phyloP scores from a whole-genome alignment of 2,113 vertebrate species.

The Mastomys coucha region DNA sequence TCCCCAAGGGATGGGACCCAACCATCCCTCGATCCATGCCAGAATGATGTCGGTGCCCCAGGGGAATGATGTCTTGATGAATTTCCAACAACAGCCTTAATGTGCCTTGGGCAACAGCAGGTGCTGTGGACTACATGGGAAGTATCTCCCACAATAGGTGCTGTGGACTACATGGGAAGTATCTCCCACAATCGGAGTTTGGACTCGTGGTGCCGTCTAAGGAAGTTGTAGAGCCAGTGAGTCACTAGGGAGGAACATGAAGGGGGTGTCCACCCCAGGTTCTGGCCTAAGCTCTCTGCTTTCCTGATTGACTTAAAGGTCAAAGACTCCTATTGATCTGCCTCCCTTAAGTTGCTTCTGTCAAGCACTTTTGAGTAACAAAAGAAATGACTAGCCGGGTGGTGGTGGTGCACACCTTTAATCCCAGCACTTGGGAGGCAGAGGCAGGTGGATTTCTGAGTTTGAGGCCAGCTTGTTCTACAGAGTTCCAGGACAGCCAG shows the following conservation, averaged over 20 bases:
- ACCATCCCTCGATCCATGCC: neutral
- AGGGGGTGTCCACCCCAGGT: no score
- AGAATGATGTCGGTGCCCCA: neutral
- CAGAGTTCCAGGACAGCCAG: no score
- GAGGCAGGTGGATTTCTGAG: no score
- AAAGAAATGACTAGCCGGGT: neutral
- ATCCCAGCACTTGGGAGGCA: no score
- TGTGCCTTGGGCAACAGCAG: neutral
- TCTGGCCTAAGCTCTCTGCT: neutral
- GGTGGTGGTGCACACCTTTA: no score
- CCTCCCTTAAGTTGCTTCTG: neutral
- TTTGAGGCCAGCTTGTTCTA: no score
- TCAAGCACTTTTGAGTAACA: neutral
- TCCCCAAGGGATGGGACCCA: neutral
- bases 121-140: neutral
- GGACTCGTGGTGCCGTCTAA: neutral
- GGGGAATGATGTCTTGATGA: neutral
- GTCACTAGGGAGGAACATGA: neutral
- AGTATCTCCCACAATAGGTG: neutral
- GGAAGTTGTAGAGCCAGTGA: neutral
- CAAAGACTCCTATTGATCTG: neutral
- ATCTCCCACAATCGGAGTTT: no score
- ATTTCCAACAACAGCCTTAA: constrained; percentile 35
- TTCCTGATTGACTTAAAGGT: neutral
- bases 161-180: neutral